Conservation (phyloP, 2,888 invertebrate species). For the Nowickia ferox region DNA sequence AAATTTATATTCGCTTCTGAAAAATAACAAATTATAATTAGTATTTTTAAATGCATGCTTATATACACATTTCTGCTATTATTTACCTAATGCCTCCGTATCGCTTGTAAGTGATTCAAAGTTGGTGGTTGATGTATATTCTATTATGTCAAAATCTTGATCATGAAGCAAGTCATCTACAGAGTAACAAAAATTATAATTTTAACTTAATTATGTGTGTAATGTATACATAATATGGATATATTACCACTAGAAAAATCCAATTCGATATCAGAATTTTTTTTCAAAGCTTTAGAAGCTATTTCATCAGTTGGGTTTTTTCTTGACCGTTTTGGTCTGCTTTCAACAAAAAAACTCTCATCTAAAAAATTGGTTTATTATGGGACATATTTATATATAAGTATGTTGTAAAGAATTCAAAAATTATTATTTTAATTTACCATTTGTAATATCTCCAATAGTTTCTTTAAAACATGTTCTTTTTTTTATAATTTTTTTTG, state of each 20-base stretch:
- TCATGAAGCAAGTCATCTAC: slow-evolving; percentile 9
- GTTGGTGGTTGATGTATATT: slow-evolving; percentile 10
- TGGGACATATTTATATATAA: not conserved
- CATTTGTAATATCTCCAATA: not conserved
- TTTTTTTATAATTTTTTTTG: slow-evolving; percentile 16
- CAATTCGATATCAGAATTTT: slow-evolving; percentile 15
- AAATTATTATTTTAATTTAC: too few species aligned
- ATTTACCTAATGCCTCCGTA: slow-evolving; percentile 12
- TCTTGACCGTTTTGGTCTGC: slow-evolving; percentile 4
- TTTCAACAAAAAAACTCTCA: slow-evolving; percentile 8
- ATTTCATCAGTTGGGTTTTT: slow-evolving; percentile 10
- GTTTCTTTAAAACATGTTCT: not conserved
- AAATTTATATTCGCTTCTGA: not conserved
- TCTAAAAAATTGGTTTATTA: slow-evolving; percentile 21
- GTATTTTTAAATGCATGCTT: slow-evolving; percentile 2
- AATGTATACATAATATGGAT: too few species aligned
- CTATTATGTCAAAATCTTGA: slow-evolving; percentile 14
- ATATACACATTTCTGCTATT: not conserved
- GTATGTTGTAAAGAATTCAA: too few species aligned
- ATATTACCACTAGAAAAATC: slow-evolving; percentile 24
- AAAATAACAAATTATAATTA: not conserved
- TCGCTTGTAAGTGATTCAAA: not conserved
- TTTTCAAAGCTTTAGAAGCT: too few species aligned
- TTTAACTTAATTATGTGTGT: not conserved
- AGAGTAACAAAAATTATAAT: not conserved